Evolutionary conservation across 30 jellyfish, hydroid and myxozoan genomes (phyloP), one percentile per base, ranked within the genome.

Genomic region (Pseudorhiza aurosa): DNA sequence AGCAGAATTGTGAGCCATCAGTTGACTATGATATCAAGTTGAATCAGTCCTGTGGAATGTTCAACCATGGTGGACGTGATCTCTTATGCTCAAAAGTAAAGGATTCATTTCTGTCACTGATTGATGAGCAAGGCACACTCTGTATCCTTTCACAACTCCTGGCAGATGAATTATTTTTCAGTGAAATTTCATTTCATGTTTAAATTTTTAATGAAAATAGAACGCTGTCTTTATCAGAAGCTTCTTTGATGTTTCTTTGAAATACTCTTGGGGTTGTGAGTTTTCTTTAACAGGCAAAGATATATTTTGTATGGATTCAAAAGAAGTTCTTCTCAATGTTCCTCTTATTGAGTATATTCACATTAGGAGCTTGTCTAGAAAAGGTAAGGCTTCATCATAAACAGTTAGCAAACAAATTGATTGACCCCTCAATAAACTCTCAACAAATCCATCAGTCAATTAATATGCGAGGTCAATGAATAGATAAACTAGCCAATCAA

Each of bases 21-120:
- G 27, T 44, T 31, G 63, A 25, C 40, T 26, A 40, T 47, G 51
- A 68, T 27, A 42, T 47, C 17, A 30, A 19, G 19, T 19, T 68
- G 31, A 15, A 44, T 28, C 44, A 46, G 0, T 24, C 8, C 58
- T 31, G 58, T 64, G 77, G 24, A 2, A 21, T 27, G 14, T 64
- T 39, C 18, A 18, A 33, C 9, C 17, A 24, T 27, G 31, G 35
- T 15, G 35, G 11, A 30, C 24, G 67, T 21, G 35, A 36, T 21
- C 17, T 72, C 24, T 8, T 73, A 12, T 50, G 67, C 42, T 56
- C 74, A 50, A 73, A 73, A 53, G 75, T 73, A 0, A 73, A 73
- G 21, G 75, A n/a, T 35, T 39, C 67, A 8, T 73, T 73, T 43
- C 25, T 73, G 27, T 18, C 55, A 19, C 75, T 51, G 29, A 40